A percentile compares a stretch with the other conserved stretches of the same genome.
These are phyloP conservation scores for Gavialis gangeticus DNA, from an alignment of 2,113 vertebrate species.

Conservation along the genomic window DNA sequence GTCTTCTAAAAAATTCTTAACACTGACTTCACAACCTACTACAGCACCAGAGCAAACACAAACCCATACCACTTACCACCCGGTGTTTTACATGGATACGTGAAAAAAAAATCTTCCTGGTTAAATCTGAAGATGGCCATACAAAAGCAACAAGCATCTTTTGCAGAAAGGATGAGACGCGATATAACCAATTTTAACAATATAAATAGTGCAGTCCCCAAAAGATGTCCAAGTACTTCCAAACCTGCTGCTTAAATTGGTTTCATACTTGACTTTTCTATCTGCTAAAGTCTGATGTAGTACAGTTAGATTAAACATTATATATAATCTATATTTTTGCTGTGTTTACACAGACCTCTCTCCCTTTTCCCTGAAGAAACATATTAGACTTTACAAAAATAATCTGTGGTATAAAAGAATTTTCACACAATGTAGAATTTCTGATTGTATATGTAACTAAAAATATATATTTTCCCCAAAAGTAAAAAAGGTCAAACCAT, in stretches of 20 bases:
- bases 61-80: slow-evolving; percentile 14
- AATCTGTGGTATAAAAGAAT: slow-evolving; percentile 84
- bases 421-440: slow-evolving; percentile 76
- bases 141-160: slow-evolving; percentile 37
- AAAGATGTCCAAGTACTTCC: slow-evolving; percentile 49
- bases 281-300: slow-evolving; percentile 53
- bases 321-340: slow-evolving; percentile 46
- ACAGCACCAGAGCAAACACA: not conserved
- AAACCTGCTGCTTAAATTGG: slow-evolving; percentile 46
- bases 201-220: not conserved
- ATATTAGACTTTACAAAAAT: slow-evolving; percentile 81
- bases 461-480: slow-evolving; percentile 71
- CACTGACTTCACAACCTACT: slow-evolving; percentile 60
- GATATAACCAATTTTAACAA: slow-evolving; percentile 20
- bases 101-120: not conserved
- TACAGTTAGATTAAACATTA: slow-evolving; percentile 61
- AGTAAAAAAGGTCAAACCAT: slow-evolving; percentile 81
- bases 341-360: slow-evolving; percentile 63
- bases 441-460: slow-evolving; percentile 78
- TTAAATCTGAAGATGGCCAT: slow-evolving; percentile 6
- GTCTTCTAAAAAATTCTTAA: slow-evolving; percentile 25
- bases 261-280: slow-evolving; percentile 56
- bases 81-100: not conserved
- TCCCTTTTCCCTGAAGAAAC: slow-evolving; percentile 73
- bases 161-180: slow-evolving; percentile 46